These are phyloP conservation scores for Phalloptychus januarius DNA, from an alignment of 2,797 vertebrate genomes.

Conservation along the genomic window DNA sequence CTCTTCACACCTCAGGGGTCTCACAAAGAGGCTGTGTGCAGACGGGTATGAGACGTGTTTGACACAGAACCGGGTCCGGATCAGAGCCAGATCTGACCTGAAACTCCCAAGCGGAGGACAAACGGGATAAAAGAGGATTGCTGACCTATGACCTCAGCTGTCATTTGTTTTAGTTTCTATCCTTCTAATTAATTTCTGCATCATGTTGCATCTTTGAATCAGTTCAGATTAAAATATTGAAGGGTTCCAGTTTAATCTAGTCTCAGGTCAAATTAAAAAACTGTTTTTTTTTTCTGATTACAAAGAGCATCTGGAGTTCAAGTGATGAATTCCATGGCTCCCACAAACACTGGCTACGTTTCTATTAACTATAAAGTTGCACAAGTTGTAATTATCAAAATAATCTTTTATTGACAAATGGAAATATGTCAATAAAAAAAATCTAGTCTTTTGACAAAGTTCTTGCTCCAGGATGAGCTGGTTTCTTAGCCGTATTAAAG, in stretches of 20 bases:
- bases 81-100: constrained; percentile 24
- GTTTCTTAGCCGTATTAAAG: too few relatives aligned
- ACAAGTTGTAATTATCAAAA: too few relatives aligned
- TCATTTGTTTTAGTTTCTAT: not conserved
- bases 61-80: not conserved
- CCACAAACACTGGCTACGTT: not conserved
- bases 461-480: too few relatives aligned
- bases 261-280: not conserved
- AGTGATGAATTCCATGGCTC: not conserved
- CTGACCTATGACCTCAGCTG: not conserved
- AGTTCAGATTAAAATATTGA: not conserved
- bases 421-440: too few relatives aligned
- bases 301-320: not conserved
- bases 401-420: too few relatives aligned
- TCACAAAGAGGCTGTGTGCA: constrained; percentile 12
- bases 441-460: too few relatives aligned
- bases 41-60: constrained; percentile 18
- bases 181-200: constrained; percentile 1
- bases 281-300: not conserved
- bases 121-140: not conserved
- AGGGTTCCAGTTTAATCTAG: not conserved
- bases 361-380: too few relatives aligned
- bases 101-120: constrained; percentile 18
- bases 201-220: not conserved
- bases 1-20: constrained; percentile 61